Percentiles rank a stretch among this genome's conserved stretches.
Conservation (phyloP, 2,888 invertebrate species). For the Hydrotaea diabolus region DNA sequence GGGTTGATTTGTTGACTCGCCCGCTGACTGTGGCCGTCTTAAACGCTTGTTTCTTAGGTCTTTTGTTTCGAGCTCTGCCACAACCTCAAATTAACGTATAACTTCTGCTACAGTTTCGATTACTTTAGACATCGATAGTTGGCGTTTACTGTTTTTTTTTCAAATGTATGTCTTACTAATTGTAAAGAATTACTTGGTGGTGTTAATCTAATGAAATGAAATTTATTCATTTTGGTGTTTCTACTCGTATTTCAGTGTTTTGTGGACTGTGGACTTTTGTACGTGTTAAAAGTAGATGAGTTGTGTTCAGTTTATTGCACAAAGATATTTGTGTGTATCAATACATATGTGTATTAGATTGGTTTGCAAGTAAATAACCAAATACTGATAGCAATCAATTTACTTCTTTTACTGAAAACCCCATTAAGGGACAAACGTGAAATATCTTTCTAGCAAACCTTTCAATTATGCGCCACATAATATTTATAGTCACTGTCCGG, state of each 20-base stretch:
- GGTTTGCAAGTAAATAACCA: no score
- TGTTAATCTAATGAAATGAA: slow-evolving; percentile 35
- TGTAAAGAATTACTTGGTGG: slow-evolving; percentile 58
- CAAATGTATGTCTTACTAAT: slow-evolving; percentile 48
- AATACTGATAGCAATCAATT: no score
- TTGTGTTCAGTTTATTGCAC: no score
- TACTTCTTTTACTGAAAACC: no score
- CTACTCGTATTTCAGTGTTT: slow-evolving; percentile 6
- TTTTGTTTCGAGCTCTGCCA: slow-evolving; percentile 38
- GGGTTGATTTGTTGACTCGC: background rate
- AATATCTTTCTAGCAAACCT: no score
- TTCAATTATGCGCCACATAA: no score
- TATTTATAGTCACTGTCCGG: no score
- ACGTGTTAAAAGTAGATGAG: background rate
- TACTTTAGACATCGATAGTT: background rate
- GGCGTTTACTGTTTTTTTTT: background rate
- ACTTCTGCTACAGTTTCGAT: slow-evolving; percentile 51
- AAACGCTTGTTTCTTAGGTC: slow-evolving; percentile 48
- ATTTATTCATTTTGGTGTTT: slow-evolving; percentile 47
- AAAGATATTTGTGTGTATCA: background rate
- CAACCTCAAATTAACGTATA: background rate
- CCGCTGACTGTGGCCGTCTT: background rate
- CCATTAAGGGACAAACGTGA: no score
- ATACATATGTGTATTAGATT: background rate
- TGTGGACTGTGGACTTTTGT: no score